These are phyloP conservation scores for Prunella strophiata DNA, from an alignment of 2,797 vertebrate genomes.

Conservation along the genomic window DNA sequence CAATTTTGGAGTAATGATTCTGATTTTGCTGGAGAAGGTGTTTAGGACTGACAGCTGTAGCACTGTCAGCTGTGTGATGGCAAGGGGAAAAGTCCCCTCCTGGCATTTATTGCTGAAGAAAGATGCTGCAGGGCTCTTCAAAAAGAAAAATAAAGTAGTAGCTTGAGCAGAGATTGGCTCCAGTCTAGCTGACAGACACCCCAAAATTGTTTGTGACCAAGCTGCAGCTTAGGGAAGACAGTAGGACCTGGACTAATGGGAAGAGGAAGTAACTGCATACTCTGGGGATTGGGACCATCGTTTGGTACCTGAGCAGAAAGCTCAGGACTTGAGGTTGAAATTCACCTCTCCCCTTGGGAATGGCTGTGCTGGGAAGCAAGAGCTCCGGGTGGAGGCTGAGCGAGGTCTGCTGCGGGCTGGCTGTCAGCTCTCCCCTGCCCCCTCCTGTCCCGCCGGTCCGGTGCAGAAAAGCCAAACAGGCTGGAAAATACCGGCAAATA, in stretches of 20 bases:
- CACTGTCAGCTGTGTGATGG: neutral
- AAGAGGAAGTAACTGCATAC: neutral
- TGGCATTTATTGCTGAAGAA: neutral
- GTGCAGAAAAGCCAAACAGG: neutral
- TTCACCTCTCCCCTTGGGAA: neutral
- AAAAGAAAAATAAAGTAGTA: neutral
- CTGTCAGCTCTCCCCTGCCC: neutral
- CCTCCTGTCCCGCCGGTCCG: accelerated
- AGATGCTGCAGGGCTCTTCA: neutral
- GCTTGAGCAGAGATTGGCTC: neutral
- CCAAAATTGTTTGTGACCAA: neutral
- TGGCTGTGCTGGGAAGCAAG: neutral
- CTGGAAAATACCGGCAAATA: accelerated
- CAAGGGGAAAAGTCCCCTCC: neutral
- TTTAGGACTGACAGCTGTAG: neutral
- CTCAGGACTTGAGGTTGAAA: neutral
- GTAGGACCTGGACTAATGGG: neutral
- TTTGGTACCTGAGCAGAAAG: no score
- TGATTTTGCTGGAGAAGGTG: neutral
- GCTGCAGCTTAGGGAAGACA: neutral
- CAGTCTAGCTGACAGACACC: neutral
- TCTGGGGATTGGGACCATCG: accelerated
- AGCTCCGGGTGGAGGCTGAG: neutral
- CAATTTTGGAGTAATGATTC: neutral
- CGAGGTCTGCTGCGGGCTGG: neutral